Evolutionary conservation across 2,888 invertebrate genomes (phyloP).

Genomic region (Morpho helenor): DNA sequence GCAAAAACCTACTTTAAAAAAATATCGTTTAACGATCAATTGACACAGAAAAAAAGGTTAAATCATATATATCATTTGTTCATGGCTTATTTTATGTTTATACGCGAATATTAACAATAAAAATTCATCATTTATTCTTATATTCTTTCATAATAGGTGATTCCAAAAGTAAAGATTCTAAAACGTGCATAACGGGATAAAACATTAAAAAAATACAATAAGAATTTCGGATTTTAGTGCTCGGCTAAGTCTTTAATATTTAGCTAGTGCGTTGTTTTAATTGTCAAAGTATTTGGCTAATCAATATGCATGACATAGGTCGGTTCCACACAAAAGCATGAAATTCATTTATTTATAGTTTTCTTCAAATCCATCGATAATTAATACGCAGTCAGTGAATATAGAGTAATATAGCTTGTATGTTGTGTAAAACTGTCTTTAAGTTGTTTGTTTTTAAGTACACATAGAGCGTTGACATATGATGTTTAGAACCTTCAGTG

Average conservation of each 20-base stretch:
- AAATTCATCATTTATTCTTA: too few species aligned
- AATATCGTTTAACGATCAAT: background rate
- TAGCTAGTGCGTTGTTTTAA: slow-evolving; percentile 20
- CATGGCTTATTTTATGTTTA: too few species aligned
- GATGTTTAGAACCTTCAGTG: too few species aligned
- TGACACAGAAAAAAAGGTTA: too few species aligned
- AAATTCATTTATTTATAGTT: slow-evolving; percentile 6
- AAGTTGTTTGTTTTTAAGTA: slow-evolving; percentile 4
- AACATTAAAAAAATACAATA: background rate
- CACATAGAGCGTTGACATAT: slow-evolving; percentile 1
- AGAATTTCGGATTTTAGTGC: slow-evolving; percentile 43
- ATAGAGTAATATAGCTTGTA: background rate
- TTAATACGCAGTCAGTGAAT: background rate
- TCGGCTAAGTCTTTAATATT: slow-evolving; percentile 38
- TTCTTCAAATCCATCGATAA: background rate
- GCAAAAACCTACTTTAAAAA: background rate
- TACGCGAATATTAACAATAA: too few species aligned
- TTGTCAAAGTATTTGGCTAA: slow-evolving; percentile 57
- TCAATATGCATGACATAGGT: slow-evolving; percentile 42
- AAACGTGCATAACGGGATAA: too few species aligned
- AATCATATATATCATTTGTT: too few species aligned
- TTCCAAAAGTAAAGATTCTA: background rate
- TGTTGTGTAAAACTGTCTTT: slow-evolving; percentile 12
- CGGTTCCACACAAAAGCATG: slow-evolving; percentile 25
- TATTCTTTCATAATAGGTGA: too few species aligned